A percentile compares a stretch with the other conserved stretches of the same genome.
Conservation (phyloP, 1,140 invertebrate species). For the Dendrolimus kikuchii region DNA sequence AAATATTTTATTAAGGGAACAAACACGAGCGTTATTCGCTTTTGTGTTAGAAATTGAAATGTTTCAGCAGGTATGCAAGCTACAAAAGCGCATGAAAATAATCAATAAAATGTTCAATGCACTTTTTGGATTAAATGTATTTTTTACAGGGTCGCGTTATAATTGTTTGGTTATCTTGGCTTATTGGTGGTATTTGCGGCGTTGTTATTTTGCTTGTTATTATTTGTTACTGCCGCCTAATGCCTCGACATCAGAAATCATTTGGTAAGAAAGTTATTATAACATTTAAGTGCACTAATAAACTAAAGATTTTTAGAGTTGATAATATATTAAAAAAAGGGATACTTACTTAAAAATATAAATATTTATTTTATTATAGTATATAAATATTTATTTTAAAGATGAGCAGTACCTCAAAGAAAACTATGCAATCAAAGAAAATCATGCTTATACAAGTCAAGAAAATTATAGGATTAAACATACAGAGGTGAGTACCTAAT, state of each 20-base stretch:
- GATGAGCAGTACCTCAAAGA: conserved; percentile 65
- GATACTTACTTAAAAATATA: too few species aligned
- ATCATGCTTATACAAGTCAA: conserved; percentile 48
- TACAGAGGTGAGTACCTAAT: conserved; percentile 41
- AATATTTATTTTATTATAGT: too few species aligned
- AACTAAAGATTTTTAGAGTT: conserved; percentile 2
- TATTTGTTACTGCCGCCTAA: conserved; percentile 71
- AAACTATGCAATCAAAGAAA: conserved; percentile 55
- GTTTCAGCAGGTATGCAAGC: conserved; percentile 57
- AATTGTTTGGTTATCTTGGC: conserved; percentile 72
- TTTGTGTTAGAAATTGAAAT: conserved; percentile 60
- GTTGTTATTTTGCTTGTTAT: conserved; percentile 68
- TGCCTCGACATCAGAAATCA: conserved; percentile 71
- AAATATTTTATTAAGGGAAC: conserved; percentile 37
- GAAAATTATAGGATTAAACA: conserved; percentile 54
- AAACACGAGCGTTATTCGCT: conserved; percentile 52
- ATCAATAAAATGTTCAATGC: conserved; percentile 5
- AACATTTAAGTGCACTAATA: neutral
- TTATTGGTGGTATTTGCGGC: conserved; percentile 66
- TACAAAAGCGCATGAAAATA: conserved; percentile 32
- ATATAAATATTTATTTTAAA: conserved; percentile 24
- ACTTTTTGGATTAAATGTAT: conserved; percentile 19
- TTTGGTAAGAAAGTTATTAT: conserved; percentile 41
- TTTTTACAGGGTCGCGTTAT: conserved; percentile 64
- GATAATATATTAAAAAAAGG: too few species aligned